phyloP scores from a whole-genome alignment of 2,888 invertebrate genomes.

The Scrobipalpa costella region DNA sequence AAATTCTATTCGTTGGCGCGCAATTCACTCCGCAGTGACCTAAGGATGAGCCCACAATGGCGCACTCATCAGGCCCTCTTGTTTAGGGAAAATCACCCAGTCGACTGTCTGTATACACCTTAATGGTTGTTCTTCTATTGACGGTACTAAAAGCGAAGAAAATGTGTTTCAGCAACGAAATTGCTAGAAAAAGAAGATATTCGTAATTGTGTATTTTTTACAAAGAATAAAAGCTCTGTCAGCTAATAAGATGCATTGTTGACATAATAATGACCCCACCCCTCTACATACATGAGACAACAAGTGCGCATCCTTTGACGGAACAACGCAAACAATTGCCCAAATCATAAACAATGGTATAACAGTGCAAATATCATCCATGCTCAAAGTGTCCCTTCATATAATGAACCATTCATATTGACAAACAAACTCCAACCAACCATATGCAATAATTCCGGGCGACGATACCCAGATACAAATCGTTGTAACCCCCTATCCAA shows the following conservation, averaged over 20 bases:
- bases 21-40: slow-evolving; percentile 52
- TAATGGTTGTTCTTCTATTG: slow-evolving; percentile 54
- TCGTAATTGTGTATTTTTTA: not conserved
- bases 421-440: slow-evolving; percentile 80
- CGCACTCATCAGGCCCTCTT: slow-evolving; percentile 72
- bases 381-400: slow-evolving; percentile 72
- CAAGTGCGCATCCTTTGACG: slow-evolving; percentile 80
- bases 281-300: slow-evolving; percentile 56
- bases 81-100: slow-evolving; percentile 61
- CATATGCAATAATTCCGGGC: slow-evolving; percentile 79
- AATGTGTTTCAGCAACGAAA: slow-evolving; percentile 5
- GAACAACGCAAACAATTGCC: slow-evolving; percentile 78
- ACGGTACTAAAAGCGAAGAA: slow-evolving; percentile 10
- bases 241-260: slow-evolving; percentile 49
- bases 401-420: slow-evolving; percentile 80
- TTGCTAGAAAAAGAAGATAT: not conserved
- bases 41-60: slow-evolving; percentile 63
- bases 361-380: slow-evolving; percentile 78
- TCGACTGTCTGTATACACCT: slow-evolving; percentile 50
- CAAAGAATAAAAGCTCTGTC: not conserved
- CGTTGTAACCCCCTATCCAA: slow-evolving; percentile 60
- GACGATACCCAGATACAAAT: slow-evolving; percentile 49
- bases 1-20: slow-evolving; percentile 30
- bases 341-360: slow-evolving; percentile 79
- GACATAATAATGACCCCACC: slow-evolving; percentile 45